Evolutionary conservation across 1,140 invertebrate species (phyloP), one percentile per base, ranked within the genome.

Genomic region (Paralvinella palmiformis): DNA sequence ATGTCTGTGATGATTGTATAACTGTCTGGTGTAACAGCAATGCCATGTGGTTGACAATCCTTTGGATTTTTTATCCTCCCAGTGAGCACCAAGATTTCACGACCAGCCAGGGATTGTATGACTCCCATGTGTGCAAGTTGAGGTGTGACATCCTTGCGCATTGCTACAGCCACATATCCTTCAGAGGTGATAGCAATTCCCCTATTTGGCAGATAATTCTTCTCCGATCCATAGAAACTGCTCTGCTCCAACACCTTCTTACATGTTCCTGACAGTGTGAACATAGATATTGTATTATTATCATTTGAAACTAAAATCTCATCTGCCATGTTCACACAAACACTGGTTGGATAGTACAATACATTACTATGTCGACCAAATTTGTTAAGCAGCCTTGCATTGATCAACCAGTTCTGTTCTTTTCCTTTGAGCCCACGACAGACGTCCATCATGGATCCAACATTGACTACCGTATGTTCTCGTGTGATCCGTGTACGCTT

Each of bases 1-100:
- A 72, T 64, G 31, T 74, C 73, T 1, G 77, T 72, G 32, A 79
- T 58, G 37, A 70, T 68, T 7, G 71, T 67, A 29, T 76, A 69
- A 58, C 72, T 71, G 52, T 70, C 69, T 15, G 33, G 59, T 6
- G 67, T 67, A 15, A 69, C 45, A 13, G 71, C 68, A 29, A 79
- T 74, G 15, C 77, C 75, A 64, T 72, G 71, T 1, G 76, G 70
- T 20, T 70, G 65, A 13, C 44, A 33, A 20, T 62, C 48, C n/a
- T 55, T 24, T 29, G 44, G 44, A 31, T 22, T 32, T 15, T 32
- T 52, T 22, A 33, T 37, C 15, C 33, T 52, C 6, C 56, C 48
- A 3, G 5, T 22, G 45, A 27, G 52, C 5, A 31, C 22, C 7
- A 17, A 27, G 22, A 33, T 33, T 22, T 62, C 31, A 7, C 60